Evolutionary conservation across 2,113 vertebrate genomes (phyloP).

Genomic region (Fukomys damarensis): DNA sequence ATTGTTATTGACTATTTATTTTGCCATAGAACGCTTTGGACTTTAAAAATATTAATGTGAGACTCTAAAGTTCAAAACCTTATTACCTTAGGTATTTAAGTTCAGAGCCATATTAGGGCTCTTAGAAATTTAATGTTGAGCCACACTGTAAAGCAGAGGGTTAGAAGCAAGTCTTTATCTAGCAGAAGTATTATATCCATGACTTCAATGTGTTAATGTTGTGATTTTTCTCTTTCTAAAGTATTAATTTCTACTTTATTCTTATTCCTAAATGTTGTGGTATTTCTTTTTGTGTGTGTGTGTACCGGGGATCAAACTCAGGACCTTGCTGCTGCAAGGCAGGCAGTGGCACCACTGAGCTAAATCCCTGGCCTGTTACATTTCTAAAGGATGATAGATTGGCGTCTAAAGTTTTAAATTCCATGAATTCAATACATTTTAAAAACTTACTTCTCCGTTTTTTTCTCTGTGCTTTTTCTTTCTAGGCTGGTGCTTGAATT

Average conservation of each 20-base stretch:
- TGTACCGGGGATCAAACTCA: too few relatives aligned
- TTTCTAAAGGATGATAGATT: not conserved
- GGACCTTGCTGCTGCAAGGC: too few relatives aligned
- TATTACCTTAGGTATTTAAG: not conserved
- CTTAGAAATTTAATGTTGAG: not conserved
- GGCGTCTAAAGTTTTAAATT: conserved; percentile 1
- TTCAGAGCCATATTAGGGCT: not conserved
- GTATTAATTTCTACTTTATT: not conserved
- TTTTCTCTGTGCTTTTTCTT: conserved; percentile 47
- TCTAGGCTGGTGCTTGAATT: conserved; percentile 95
- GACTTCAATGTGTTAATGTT: not conserved
- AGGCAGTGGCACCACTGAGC: too few relatives aligned
- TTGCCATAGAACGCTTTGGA: not conserved
- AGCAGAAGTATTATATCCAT: not conserved
- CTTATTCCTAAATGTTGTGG: not conserved
- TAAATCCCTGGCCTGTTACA: too few relatives aligned
- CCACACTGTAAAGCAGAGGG: not conserved
- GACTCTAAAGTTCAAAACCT: not conserved
- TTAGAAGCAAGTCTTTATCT: not conserved
- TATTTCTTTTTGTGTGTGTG: too few relatives aligned
- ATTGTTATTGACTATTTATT: conserved; percentile 19
- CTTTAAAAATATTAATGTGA: conserved; percentile 36
- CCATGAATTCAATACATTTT: not conserved
- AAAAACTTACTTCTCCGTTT: not conserved
- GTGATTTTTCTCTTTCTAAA: not conserved